Evolutionary conservation across 1,140 invertebrate species (phyloP).

Genomic region (Tetramorium parvispinum): DNA sequence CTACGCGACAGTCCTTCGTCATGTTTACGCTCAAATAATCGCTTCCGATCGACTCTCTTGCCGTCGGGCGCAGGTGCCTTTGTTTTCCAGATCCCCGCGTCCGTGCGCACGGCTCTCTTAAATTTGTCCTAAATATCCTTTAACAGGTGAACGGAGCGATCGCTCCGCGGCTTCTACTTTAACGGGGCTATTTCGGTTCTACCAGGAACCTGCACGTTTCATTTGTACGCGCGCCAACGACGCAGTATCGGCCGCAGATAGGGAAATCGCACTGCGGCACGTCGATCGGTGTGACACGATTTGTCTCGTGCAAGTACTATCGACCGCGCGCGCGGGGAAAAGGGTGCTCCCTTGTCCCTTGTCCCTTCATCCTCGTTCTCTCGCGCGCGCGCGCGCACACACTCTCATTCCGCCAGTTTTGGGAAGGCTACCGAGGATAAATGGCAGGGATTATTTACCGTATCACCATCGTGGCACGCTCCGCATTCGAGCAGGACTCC

Average conservation of each 20-base stretch:
- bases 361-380: not conserved
- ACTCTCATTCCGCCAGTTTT: not conserved
- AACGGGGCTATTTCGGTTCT: too few species aligned
- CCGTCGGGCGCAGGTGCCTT: too few species aligned
- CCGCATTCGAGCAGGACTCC: constrained; percentile 77
- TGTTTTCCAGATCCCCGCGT: too few species aligned
- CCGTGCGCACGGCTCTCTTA: too few species aligned
- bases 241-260: constrained; percentile 34
- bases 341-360: not conserved
- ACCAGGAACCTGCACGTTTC: too few species aligned
- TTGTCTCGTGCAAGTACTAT: constrained; percentile 29
- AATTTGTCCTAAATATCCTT: too few species aligned
- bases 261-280: constrained; percentile 30
- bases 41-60: too few species aligned
- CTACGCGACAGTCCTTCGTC: too few species aligned
- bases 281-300: constrained; percentile 48
- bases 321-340: not conserved
- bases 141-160: too few species aligned
- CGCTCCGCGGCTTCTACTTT: too few species aligned
- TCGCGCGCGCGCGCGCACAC: not conserved
- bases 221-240: not conserved
- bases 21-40: too few species aligned
- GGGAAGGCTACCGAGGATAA: not conserved
- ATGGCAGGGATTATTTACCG: constrained; percentile 76
- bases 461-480: constrained; percentile 84